Evolutionary conservation across 2,113 vertebrate species (phyloP), one percentile per base, ranked within the genome.

Genomic region (Mesitornis unicolor): DNA sequence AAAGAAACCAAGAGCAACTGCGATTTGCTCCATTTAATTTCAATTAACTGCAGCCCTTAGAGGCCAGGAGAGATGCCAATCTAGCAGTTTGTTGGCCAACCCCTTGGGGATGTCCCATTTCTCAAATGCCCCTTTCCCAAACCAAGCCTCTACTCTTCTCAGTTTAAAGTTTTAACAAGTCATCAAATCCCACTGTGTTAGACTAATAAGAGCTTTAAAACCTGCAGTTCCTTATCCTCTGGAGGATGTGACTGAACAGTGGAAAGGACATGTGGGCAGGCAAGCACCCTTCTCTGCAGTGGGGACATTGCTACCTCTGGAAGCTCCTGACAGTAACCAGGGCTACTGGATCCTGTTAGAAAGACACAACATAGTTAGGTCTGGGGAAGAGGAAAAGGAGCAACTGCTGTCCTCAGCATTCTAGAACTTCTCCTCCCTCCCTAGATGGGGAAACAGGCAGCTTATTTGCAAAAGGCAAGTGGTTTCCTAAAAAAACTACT

Each of bases 401-500:
- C 18, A 6, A 47, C 19, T 51, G 3, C 10, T 11, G 11, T 25
- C 84, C 63, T 22, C 1, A 1, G 14, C 7, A 43, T 21, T 84
- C 64, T 13, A 10, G 3, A 48, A 10, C 26, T 3, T 33, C 53
- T 56, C 57, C 31, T 80, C 53, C 70, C 38, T 90, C 64, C 51
- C 22, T 8, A 2, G 21, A 36, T 21, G 16, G 24, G 75, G 25
- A 38, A 82, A 51, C 57, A 61, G 61, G 65, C 80, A 54, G 92
- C 77, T 45, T 10, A 4, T 50, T 28, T 42, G 71, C 88, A 92
- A 54, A 78, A 94, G 82, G 74, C 87, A 85, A 93, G 60, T 40
- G 90, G 61, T 89, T 88, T 57, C 87, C 97, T 97, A 95, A 88
- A 96, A n/a, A 94, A 94, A 74, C 91, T 90, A 89, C 88, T 35